These are phyloP conservation scores for Hestina assimilis DNA, from an alignment of 1,140 invertebrate genomes.

Conservation along the genomic window DNA sequence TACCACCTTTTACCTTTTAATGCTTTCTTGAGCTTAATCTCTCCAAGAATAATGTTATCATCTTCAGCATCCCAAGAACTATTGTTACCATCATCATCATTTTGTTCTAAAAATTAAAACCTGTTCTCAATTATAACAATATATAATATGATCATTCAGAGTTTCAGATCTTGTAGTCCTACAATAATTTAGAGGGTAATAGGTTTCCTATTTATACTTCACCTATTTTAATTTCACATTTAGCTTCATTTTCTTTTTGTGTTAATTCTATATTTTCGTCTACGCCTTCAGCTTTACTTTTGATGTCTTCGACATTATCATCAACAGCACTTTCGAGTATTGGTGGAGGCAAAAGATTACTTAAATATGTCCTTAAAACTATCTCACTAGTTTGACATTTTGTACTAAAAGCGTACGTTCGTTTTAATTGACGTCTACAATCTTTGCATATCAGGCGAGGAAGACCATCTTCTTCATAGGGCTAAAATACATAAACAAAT, in stretches of 20 bases:
- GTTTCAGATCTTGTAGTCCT: too few relatives aligned
- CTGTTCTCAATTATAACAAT: not conserved
- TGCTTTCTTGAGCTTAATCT: slow-evolving; percentile 39
- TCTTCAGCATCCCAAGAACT: slow-evolving; percentile 44
- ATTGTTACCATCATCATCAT: slow-evolving; percentile 21
- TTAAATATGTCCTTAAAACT: slow-evolving; percentile 41
- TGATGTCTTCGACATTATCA: slow-evolving; percentile 5
- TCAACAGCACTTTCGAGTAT: slow-evolving; percentile 5
- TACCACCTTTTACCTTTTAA: slow-evolving; percentile 24
- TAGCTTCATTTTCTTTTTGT: slow-evolving; percentile 1
- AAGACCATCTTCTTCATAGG: slow-evolving; percentile 50
- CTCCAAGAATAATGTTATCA: slow-evolving; percentile 43
- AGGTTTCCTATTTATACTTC: not conserved
- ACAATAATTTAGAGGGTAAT: too few relatives aligned
- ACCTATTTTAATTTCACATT: not conserved
- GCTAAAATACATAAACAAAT: slow-evolving; percentile 35
- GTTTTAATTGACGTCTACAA: slow-evolving; percentile 54
- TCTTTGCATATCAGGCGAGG: slow-evolving; percentile 63
- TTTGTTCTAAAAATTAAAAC: slow-evolving; percentile 19
- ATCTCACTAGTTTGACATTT: slow-evolving; percentile 58
- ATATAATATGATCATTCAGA: too few relatives aligned
- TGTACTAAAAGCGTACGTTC: slow-evolving; percentile 51
- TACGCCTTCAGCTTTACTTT: slow-evolving; percentile 15
- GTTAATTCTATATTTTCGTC: slow-evolving; percentile 2
- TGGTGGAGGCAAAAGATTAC: slow-evolving; percentile 21